These are phyloP conservation scores for Agrotis clavis DNA, from an alignment of 2,888 invertebrate species.

Conservation along the genomic window DNA sequence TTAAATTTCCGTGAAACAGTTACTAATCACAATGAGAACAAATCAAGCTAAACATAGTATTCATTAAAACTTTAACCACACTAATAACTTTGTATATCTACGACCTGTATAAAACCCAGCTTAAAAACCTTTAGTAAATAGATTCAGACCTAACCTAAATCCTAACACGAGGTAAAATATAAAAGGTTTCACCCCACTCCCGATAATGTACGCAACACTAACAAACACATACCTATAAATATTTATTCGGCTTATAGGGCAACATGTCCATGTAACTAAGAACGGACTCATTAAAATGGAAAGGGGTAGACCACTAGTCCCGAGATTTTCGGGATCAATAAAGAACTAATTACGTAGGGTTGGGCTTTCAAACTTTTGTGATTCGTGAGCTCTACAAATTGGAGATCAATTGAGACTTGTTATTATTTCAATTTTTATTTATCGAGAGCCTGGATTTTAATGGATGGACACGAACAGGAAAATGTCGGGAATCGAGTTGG, in stretches of 20 bases:
- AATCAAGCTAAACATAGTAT: too few relatives aligned
- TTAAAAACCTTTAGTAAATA: neutral
- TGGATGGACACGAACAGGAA: constrained; percentile 8
- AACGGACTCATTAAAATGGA: constrained; percentile 63
- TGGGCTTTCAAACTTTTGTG: constrained; percentile 52
- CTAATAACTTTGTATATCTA: too few relatives aligned
- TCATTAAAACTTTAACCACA: too few relatives aligned
- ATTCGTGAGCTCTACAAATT: constrained; percentile 57
- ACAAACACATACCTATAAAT: constrained; percentile 53
- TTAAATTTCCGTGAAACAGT: too few relatives aligned
- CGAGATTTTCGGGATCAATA: constrained; percentile 58
- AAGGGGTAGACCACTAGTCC: constrained; percentile 52
- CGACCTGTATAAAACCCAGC: neutral
- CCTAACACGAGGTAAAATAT: constrained; percentile 1
- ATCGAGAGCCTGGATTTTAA: constrained; percentile 31
- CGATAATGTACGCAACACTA: constrained; percentile 46
- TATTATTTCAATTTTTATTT: constrained; percentile 50
- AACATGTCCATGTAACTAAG: constrained; percentile 58
- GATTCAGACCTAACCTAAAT: constrained; percentile 11
- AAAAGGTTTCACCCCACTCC: constrained; percentile 17
- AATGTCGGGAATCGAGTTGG: constrained; percentile 11
- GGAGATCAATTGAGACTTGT: constrained; percentile 42
- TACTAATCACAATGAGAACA: too few relatives aligned
- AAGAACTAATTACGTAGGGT: constrained; percentile 51
- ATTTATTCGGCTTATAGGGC: constrained; percentile 57